phyloP scores from a whole-genome alignment of 2,113 vertebrate genomes.

The Calcarius ornatus region DNA sequence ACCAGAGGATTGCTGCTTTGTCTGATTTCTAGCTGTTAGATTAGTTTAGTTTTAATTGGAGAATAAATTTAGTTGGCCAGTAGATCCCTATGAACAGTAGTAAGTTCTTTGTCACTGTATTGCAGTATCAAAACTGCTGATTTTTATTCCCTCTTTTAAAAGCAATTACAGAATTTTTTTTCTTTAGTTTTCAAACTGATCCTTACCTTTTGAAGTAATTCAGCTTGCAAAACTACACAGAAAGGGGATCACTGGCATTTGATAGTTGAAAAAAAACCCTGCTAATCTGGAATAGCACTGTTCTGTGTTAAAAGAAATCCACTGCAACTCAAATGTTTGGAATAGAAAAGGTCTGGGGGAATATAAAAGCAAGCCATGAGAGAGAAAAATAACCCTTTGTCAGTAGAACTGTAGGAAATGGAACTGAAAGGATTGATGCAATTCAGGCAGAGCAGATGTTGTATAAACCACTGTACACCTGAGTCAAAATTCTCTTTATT shows the following conservation, averaged over 20 bases:
- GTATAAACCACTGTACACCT: not conserved
- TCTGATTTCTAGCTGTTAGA: not conserved
- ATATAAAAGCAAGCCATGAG: not conserved
- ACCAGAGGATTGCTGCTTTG: not conserved
- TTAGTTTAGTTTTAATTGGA: not conserved
- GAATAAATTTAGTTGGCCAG: not conserved
- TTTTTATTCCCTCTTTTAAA: not conserved
- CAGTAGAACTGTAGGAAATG: not conserved
- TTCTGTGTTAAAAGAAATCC: not conserved
- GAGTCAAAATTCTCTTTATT: not conserved
- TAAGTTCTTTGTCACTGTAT: not conserved
- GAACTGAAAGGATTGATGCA: not conserved
- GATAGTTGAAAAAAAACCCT: rapidly evolving
- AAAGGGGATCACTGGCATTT: not conserved
- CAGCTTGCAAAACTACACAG: not conserved
- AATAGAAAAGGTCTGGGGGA: not conserved
- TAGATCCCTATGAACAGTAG: not conserved
- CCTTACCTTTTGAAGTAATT: not conserved
- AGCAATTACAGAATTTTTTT: not conserved
- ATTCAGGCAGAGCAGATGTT: not conserved
- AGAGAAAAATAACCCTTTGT: not conserved
- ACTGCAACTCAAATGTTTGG: not conserved
- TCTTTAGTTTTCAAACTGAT: not conserved
- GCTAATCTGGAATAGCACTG: not conserved
- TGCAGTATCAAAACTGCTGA: not conserved